These are phyloP conservation scores for Tenthredo mesomela DNA, from an alignment of 2,888 invertebrate species.

Conservation along the genomic window DNA sequence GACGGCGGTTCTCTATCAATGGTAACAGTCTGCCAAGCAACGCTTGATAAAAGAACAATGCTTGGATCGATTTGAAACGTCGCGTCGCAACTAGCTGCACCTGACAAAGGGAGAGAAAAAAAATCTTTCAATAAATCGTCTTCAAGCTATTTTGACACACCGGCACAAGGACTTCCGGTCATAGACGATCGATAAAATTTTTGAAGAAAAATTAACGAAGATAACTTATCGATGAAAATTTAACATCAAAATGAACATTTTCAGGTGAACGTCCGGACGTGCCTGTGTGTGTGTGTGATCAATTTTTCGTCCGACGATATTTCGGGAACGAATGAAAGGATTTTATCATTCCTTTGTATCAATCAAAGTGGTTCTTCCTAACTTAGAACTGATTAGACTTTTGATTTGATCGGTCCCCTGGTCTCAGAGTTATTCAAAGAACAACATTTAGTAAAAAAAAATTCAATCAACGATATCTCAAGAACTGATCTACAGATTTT, in stretches of 20 bases:
- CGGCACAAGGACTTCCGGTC: not conserved
- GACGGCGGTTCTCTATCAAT: not conserved
- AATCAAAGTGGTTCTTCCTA: not conserved
- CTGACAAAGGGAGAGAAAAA: not conserved
- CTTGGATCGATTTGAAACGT: constrained; percentile 23
- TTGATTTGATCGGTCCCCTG: not conserved
- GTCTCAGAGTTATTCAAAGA: not conserved
- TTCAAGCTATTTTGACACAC: not conserved
- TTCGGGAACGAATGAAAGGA: not conserved
- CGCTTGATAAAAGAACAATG: constrained; percentile 23
- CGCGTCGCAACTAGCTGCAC: not conserved
- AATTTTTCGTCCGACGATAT: not conserved
- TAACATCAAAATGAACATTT: too few species aligned
- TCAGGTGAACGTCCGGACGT: too few species aligned
- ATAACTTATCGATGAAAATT: not conserved
- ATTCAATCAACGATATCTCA: not conserved
- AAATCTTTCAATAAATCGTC: not conserved
- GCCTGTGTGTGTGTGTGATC: not conserved
- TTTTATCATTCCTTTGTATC: not conserved
- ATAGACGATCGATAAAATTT: not conserved
- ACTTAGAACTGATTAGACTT: not conserved
- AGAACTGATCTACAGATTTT: not conserved
- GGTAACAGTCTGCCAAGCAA: constrained; percentile 23
- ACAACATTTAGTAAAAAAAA: not conserved
- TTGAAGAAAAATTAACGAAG: not conserved